Conservation (phyloP, 2,113 vertebrate species). For the Ictalurus punctatus region DNA sequence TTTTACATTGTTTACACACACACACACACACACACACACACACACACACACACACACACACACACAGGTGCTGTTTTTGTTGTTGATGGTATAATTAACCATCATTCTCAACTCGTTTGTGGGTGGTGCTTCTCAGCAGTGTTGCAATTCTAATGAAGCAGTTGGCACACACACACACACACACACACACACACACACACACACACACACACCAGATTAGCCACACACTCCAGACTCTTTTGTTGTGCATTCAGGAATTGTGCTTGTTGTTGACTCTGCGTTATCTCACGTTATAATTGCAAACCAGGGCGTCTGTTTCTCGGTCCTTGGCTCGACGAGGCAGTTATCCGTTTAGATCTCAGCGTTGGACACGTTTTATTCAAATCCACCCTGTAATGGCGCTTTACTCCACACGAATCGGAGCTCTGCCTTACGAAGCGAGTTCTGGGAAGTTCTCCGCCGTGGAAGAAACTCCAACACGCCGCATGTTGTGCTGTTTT, state of each 20-base stretch:
- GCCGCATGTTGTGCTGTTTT: not conserved
- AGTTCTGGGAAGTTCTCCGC: not conserved
- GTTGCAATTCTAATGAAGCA: not conserved
- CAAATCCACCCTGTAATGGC: not conserved
- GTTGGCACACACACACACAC: not conserved
- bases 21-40: slow-evolving; percentile 28
- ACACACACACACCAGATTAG: slow-evolving; percentile 10
- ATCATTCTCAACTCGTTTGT: not conserved
- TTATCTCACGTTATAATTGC: slow-evolving; percentile 16
- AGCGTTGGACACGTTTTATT: not conserved
- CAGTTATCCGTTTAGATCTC: not conserved
- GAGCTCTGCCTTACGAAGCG: not conserved
- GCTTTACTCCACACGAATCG: not conserved
- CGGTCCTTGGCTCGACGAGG: not conserved
- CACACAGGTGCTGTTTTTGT: not conserved
- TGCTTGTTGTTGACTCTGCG: not conserved
- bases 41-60: slow-evolving; percentile 22
- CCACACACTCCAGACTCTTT: slow-evolving; percentile 29
- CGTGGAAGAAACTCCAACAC: not conserved
- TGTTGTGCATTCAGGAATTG: not conserved
- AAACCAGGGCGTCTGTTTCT: not conserved
- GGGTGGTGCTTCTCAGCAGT: not conserved
- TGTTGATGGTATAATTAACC: not conserved
- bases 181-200: slow-evolving; percentile 6
- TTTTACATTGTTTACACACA: not conserved